Evolutionary conservation across 2,113 vertebrate genomes (phyloP).

Genomic region (Oreocharis arfaki): DNA sequence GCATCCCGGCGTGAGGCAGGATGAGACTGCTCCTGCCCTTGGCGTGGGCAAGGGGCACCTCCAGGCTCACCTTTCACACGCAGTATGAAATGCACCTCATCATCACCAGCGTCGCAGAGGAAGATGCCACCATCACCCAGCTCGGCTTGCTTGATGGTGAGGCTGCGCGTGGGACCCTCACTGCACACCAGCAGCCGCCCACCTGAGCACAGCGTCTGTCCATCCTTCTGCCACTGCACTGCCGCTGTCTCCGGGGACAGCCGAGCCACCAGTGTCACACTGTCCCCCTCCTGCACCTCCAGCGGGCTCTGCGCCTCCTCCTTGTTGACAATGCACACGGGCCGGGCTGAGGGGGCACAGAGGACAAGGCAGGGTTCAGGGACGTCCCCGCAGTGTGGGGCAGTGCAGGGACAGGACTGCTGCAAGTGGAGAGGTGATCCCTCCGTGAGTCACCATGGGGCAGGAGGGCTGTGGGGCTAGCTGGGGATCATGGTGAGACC

Average conservation of each 20-base stretch:
- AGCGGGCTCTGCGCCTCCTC: conserved; percentile 53
- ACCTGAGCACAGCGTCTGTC: conserved; percentile 57
- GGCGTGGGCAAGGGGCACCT: background rate
- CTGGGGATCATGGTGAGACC: background rate
- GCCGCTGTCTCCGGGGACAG: conserved; percentile 68
- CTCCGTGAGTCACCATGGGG: fast-evolving
- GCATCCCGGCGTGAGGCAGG: fast-evolving
- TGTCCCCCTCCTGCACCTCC: conserved; percentile 75
- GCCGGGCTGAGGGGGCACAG: background rate
- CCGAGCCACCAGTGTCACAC: conserved; percentile 75
- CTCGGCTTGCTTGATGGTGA: conserved; percentile 80
- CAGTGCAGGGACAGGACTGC: fast-evolving
- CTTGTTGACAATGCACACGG: conserved; percentile 71
- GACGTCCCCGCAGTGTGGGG: fast-evolving
- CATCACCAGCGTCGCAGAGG: conserved; percentile 75
- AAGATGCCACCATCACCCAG: conserved; percentile 78
- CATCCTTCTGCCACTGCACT: conserved; percentile 79
- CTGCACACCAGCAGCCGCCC: conserved; percentile 79
- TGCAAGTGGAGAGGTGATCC: background rate
- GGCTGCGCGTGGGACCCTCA: conserved; percentile 72
- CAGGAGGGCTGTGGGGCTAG: background rate
- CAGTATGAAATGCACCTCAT: conserved; percentile 78
- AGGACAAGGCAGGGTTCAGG: background rate
- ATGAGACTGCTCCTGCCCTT: background rate
- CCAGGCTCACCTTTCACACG: conserved; percentile 78